Evolutionary conservation across 2,797 vertebrate genomes (phyloP), one percentile per base, ranked within the genome.

Genomic region (Melanotaenia trifasciata): DNA sequence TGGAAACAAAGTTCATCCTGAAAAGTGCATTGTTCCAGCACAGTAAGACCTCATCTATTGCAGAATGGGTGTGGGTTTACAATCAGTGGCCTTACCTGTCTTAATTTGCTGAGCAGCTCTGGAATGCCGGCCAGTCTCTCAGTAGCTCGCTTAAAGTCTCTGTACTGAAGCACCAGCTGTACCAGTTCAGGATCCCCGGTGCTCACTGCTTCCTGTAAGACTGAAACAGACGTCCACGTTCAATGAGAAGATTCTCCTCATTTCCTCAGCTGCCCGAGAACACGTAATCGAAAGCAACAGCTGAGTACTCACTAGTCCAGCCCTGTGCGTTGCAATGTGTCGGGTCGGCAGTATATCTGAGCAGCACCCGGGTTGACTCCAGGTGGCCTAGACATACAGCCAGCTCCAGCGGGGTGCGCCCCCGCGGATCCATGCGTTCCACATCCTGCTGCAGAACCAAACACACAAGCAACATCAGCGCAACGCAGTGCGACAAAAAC

Each of bases 151-250:
- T 96, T 97, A 87, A 95, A 98, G 87, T 98, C 97, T 28, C 97
- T 95, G 86, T 97, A 98, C 91, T 98, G 97, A 61, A 98, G 96
- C 40, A 99, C 95, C 84, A 99, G 92, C 85, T 99, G 97, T 18
- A 98, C 97, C 86, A 98, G 95, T 90, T 98, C 97, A 0, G 97
- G 97, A 81, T 98, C 97, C 59, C 97, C 97, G 0, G 97, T 99
- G 93, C 97, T 99, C 70, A 98, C 96, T 0, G 97, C 97, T 90
- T 98, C 97, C 95, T 99, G 97, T 82, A 98, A 93, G 74, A 98
- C 97, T 99, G 78, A 69, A 79, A 88, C 64, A 83, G 2, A 64
- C 58, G 51, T 57, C n/a, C 67, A 72, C 61, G 61, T 74, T 70
- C 7, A 58, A 67, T n/a, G 54, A 56, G 8, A 1, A 0, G 24